A percentile compares a stretch with the other conserved stretches of the same genome.
Evolutionary conservation across 1,140 invertebrate species (phyloP).

Genomic region (Lordiphosa stackelbergi): DNA sequence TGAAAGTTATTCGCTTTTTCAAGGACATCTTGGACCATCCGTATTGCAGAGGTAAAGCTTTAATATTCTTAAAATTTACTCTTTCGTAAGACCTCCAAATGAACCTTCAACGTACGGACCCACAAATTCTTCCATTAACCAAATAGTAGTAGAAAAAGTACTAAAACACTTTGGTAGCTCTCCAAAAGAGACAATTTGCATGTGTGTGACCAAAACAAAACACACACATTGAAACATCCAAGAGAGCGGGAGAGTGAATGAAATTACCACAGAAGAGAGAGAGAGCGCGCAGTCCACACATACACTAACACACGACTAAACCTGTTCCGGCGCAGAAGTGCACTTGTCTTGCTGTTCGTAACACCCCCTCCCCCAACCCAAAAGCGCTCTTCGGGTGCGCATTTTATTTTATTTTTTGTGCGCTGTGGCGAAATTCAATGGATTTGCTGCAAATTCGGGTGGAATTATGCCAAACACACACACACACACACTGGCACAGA

Average conservation of each 20-base stretch:
- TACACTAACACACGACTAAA: conserved; percentile 32
- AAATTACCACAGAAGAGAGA: conserved; percentile 12
- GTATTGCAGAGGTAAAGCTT: too few species aligned
- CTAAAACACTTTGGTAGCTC: conserved; percentile 7
- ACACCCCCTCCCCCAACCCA: background rate
- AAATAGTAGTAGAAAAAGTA: conserved; percentile 55
- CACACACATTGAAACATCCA: conserved; percentile 43
- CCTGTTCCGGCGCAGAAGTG: conserved; percentile 71
- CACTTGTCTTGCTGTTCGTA: conserved; percentile 54
- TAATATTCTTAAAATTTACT: too few species aligned
- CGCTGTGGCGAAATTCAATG: conserved; percentile 69
- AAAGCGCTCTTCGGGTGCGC: conserved; percentile 50
- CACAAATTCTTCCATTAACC: background rate
- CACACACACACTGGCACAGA: conserved; percentile 33
- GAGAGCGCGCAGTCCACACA: background rate
- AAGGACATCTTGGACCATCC: too few species aligned
- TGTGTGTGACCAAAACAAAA: conserved; percentile 72
- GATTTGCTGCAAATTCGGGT: conserved; percentile 75
- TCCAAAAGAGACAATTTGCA: conserved; percentile 18
- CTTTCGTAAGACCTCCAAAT: too few species aligned
- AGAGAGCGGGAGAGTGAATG: conserved; percentile 18
- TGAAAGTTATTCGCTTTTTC: too few species aligned
- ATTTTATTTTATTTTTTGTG: conserved; percentile 72
- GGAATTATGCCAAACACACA: conserved; percentile 56
- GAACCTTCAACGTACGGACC: too few species aligned